Base-by-base conservation (phyloP, 37 sponge, comb jelly and placozoan species). In the Haliclona indistincta region DNA sequence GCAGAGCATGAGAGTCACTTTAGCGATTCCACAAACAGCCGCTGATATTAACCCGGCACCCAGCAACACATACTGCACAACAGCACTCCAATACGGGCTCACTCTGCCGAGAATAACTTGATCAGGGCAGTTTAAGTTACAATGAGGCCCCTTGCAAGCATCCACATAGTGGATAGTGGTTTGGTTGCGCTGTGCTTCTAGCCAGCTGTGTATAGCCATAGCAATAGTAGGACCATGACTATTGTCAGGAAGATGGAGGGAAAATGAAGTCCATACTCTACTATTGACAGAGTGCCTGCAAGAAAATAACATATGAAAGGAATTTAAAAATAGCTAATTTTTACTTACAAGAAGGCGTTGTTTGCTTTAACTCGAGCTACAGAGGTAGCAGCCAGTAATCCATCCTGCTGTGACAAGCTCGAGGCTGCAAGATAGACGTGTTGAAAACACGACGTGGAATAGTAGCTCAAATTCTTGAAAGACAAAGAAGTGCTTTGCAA, bases 341-440 rank as follows among this genome's bases (percentile, higher is more conserved):
- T 47, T 10, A 73, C 74, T 73, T 36, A 73, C 74, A 8, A 32
- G 30, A 73, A 73, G 11, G 11, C 3, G 7, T 54, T 54, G 74
- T 73, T 53, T 11, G 20, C 38, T 25, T 26, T 25, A 43, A 22
- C 7, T 4, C 38, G 56, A 51, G 11, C 58, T 19, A 73, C 20
- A 30, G n/a, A 25, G 8, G 35, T 36, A 54, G 49, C 13, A 19
- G 56, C 58, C 20, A 53, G 56, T 8, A 73, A 33, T 3, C 58
- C 58, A 55, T 23, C 65, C 5, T 76, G n/a, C 4, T 38, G 74
- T 78, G 79, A 85, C 29, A 85, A 37, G 15, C 43, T 41, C 8
- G 73, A 70, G 25, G 79, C 70, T 8, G 86, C 86, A 63, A 86
- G 74, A 33, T 80, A 86, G 47, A 86, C 89, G 42, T 88, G 89